phyloP scores from a whole-genome alignment of 2,888 invertebrate genomes.

The Geotrupes spiniger region DNA sequence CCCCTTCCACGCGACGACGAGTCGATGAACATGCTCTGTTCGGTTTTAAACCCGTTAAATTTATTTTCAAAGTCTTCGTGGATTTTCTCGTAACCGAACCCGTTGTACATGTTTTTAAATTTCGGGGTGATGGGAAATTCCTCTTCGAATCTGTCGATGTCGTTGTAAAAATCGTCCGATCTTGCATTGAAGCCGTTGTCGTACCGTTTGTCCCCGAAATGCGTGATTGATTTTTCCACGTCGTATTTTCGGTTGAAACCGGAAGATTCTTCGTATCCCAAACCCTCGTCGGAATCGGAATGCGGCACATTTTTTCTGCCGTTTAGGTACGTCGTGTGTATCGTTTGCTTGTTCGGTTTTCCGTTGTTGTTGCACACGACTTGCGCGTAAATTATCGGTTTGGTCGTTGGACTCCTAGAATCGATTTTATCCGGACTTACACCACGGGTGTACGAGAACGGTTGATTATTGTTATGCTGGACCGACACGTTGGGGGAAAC shows the following conservation, averaged over 20 bases:
- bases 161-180: constrained; percentile 52
- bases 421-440: constrained; percentile 48
- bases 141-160: constrained; percentile 50
- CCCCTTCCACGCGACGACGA: constrained; percentile 59
- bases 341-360: constrained; percentile 49
- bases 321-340: constrained; percentile 53
- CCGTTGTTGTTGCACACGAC: constrained; percentile 54
- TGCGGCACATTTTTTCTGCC: constrained; percentile 55
- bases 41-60: constrained; percentile 48
- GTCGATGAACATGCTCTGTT: constrained; percentile 48
- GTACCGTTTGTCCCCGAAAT: constrained; percentile 51
- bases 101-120: constrained; percentile 54
- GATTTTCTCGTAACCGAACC: constrained; percentile 53
- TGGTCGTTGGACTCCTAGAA: constrained; percentile 44
- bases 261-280: constrained; percentile 66
- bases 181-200: constrained; percentile 40
- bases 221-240: constrained; percentile 38
- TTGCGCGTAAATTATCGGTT: constrained; percentile 73
- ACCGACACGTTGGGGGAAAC: constrained; percentile 60
- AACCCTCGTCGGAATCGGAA: constrained; percentile 77
- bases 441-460: constrained; percentile 74
- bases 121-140: constrained; percentile 59
- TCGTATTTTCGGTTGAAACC: constrained; percentile 41
- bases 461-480: constrained; percentile 70
- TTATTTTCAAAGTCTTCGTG: constrained; percentile 55